Evolutionary conservation across 2,888 invertebrate genomes (phyloP).

Genomic region (Tenthredo scrophulariae): DNA sequence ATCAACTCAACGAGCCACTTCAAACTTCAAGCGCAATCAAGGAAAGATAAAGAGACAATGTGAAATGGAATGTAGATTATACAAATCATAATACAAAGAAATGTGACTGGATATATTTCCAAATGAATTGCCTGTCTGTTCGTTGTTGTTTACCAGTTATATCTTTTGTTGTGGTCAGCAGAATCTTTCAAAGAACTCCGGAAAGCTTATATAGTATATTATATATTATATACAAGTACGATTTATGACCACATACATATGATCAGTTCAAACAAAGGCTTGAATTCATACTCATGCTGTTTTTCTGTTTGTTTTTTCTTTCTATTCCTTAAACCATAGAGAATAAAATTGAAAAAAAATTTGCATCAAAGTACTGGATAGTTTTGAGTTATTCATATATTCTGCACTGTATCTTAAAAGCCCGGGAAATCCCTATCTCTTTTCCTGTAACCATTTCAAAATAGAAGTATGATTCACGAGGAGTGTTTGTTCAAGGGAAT

Average conservation of each 20-base stretch:
- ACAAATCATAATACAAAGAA: not conserved
- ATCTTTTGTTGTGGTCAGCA: conserved; percentile 47
- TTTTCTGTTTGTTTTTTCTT: not conserved
- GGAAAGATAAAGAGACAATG: not conserved
- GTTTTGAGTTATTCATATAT: not conserved
- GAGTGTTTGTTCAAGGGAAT: not conserved
- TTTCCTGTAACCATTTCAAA: conserved; percentile 32
- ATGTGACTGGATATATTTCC: not conserved
- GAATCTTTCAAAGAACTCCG: not conserved
- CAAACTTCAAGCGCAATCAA: not conserved
- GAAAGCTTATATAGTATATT: not conserved
- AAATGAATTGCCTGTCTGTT: not conserved
- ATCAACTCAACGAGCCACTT: not conserved
- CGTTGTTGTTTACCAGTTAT: conserved; percentile 6
- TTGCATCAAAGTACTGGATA: not conserved
- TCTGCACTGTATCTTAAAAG: not conserved
- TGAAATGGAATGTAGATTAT: not conserved
- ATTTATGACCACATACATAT: not conserved
- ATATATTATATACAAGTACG: not conserved
- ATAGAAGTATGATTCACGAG: conserved; percentile 42
- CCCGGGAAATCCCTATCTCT: conserved; percentile 7
- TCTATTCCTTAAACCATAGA: not conserved
- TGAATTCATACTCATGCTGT: not conserved
- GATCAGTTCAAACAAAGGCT: conserved; percentile 8
- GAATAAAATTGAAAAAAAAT: not conserved